These are phyloP conservation scores for Mesorhabditis sp. DNA, from an alignment of 2,888 invertebrate species.

Conservation along the genomic window DNA sequence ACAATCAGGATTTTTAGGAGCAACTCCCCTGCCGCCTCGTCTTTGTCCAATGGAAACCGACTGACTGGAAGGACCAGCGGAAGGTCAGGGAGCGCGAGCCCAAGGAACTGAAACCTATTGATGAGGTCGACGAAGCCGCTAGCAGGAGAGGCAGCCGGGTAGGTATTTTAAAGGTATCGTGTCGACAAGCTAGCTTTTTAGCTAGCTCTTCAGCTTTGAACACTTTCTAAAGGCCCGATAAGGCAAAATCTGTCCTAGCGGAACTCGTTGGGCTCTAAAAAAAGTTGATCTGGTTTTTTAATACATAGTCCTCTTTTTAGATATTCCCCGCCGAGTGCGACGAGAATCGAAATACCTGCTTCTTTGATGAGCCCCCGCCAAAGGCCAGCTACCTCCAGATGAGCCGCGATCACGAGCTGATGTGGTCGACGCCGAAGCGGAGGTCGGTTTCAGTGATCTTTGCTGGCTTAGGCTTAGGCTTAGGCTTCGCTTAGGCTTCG, in stretches of 20 bases:
- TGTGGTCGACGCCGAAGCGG: not conserved
- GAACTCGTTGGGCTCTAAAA: too few species aligned
- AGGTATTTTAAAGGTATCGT: not conserved
- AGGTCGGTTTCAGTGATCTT: too few species aligned
- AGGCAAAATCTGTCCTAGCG: too few species aligned
- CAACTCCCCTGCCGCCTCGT: constrained; percentile 28
- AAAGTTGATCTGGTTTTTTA: too few species aligned
- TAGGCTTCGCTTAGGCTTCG: too few species aligned
- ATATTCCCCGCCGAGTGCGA: not conserved
- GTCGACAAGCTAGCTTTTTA: too few species aligned
- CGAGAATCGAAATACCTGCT: constrained; percentile 6
- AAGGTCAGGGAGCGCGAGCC: constrained; percentile 9
- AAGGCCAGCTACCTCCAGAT: constrained; percentile 3
- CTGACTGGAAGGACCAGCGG: constrained; percentile 21
- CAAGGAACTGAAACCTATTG: not conserved
- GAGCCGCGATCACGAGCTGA: constrained; percentile 5
- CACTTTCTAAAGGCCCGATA: too few species aligned
- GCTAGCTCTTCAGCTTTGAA: too few species aligned
- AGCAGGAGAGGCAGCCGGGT: not conserved
- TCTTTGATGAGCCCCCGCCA: not conserved
- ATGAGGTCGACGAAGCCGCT: not conserved
- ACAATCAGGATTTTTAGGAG: constrained; percentile 6
- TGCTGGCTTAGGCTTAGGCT: too few species aligned
- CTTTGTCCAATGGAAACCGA: constrained; percentile 34
- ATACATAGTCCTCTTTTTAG: not conserved